A percentile compares a stretch with the other conserved stretches of the same genome.
Evolutionary conservation across 2,113 vertebrate genomes (phyloP).

Genomic region (Myrmecophaga tridactyla): DNA sequence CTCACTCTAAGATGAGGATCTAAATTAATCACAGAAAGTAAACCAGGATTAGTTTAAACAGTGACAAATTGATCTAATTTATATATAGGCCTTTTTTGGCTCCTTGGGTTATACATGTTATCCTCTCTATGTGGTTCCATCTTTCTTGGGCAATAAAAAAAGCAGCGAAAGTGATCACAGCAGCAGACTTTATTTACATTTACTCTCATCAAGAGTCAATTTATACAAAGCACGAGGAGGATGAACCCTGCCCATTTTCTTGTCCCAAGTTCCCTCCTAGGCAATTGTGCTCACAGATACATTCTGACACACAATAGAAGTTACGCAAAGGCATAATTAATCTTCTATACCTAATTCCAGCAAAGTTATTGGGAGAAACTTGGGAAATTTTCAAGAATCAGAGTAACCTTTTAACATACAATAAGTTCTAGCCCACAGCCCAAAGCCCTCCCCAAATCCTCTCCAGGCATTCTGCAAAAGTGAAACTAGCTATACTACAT

Average conservation of each 20-base stretch:
- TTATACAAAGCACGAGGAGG: background rate
- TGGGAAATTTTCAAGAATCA: background rate
- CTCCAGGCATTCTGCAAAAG: background rate
- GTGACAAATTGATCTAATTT: slow-evolving; percentile 61
- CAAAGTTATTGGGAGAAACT: background rate
- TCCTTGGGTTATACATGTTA: background rate
- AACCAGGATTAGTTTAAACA: slow-evolving; percentile 54
- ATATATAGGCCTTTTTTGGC: slow-evolving; percentile 26
- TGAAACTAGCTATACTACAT: background rate
- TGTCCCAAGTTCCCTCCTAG: background rate
- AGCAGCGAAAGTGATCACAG: background rate
- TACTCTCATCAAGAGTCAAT: background rate
- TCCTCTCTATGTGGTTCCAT: background rate
- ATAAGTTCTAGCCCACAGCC: background rate
- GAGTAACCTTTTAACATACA: background rate
- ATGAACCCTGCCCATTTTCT: background rate
- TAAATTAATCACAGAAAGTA: slow-evolving; percentile 35
- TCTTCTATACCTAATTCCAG: background rate
- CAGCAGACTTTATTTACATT: background rate
- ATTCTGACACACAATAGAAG: background rate
- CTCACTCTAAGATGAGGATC: background rate
- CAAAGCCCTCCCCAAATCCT: background rate
- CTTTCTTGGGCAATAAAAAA: slow-evolving; percentile 29
- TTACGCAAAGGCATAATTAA: background rate
- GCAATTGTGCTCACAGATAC: background rate